Evolutionary conservation across 2,113 vertebrate genomes (phyloP).

Genomic region (Crocuta crocuta): DNA sequence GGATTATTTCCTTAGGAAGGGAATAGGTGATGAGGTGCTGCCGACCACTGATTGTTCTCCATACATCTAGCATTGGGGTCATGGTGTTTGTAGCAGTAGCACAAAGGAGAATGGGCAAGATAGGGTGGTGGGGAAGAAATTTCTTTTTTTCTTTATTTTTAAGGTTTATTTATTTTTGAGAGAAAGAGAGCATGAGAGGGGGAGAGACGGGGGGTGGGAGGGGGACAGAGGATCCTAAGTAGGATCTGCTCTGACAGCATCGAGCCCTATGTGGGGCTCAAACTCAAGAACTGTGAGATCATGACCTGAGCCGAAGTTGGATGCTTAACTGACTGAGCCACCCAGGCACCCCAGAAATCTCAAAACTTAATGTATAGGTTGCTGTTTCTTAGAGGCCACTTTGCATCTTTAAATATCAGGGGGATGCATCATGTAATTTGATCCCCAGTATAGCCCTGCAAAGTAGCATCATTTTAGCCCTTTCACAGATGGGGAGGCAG

Average conservation of each 20-base stretch:
- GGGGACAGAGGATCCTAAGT: too few relatives aligned
- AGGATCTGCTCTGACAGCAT: too few relatives aligned
- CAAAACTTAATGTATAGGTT: not conserved
- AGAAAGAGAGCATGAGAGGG: too few relatives aligned
- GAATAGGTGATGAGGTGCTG: not conserved
- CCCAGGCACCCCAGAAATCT: not conserved
- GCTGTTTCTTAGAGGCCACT: not conserved
- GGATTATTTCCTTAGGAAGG: not conserved
- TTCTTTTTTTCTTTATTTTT: too few relatives aligned
- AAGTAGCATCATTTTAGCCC: not conserved
- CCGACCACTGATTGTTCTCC: not conserved
- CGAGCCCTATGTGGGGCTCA: too few relatives aligned
- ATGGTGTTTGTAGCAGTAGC: not conserved
- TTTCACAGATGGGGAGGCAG: not conserved
- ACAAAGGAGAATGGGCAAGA: not conserved
- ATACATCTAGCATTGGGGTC: fast-evolving
- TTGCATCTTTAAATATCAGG: not conserved
- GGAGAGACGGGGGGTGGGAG: too few relatives aligned
- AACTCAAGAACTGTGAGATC: too few relatives aligned
- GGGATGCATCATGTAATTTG: not conserved
- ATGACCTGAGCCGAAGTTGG: too few relatives aligned
- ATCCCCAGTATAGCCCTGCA: not conserved
- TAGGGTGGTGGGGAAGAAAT: not conserved
- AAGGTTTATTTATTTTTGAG: too few relatives aligned
- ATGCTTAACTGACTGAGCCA: too few relatives aligned